These are phyloP conservation scores for Chrysocyon brachyurus DNA, from an alignment of 2,797 vertebrate genomes.

Conservation along the genomic window DNA sequence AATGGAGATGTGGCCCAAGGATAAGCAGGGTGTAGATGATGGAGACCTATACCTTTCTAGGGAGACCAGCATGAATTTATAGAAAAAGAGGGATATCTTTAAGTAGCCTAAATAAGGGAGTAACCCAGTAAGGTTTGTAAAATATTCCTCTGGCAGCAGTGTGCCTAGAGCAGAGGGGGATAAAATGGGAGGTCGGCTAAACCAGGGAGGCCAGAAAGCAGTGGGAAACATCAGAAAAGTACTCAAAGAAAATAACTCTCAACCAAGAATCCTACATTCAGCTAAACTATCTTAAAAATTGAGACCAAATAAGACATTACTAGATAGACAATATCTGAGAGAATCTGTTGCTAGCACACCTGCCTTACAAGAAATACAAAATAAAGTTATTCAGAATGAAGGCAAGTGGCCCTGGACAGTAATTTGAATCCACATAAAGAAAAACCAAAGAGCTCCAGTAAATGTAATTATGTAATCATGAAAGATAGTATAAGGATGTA, in stretches of 20 bases:
- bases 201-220: not conserved
- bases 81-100: not conserved
- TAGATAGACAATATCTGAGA: conserved; percentile 12
- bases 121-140: not conserved
- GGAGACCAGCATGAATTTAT: not conserved
- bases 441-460: not conserved
- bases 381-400: not conserved
- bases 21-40: not conserved
- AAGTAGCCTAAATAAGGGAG: not conserved
- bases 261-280: not conserved
- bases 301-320: conserved; percentile 11
- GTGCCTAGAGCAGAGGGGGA: not conserved
- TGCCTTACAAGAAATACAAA: not conserved
- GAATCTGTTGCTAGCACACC: not conserved
- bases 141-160: not conserved
- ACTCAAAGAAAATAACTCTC: not conserved
- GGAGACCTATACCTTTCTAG: not conserved
- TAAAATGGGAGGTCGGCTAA: not conserved
- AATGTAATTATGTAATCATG: not conserved
- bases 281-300: not conserved
- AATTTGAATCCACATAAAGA: not conserved
- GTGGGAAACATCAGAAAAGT: not conserved
- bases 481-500: not conserved
- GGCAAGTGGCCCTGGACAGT: not conserved
- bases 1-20: not conserved